A percentile compares a stretch with the other conserved stretches of the same genome.
Conservation (phyloP, 2,113 vertebrate genomes). For the Oxyura jamaicensis region DNA sequence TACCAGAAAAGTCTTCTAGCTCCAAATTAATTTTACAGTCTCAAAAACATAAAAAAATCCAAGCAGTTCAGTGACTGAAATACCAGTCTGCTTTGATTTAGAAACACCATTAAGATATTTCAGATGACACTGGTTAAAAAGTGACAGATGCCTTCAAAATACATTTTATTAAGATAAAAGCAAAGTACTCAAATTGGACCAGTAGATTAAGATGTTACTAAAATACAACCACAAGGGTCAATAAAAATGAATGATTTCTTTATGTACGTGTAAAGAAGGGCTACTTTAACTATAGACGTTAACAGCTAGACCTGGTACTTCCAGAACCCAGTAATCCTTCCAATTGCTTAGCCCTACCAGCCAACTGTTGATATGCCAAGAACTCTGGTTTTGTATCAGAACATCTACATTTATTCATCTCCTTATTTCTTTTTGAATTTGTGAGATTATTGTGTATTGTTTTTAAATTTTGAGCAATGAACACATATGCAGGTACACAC, state of each 20-base stretch:
- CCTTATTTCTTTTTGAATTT: constrained; percentile 5
- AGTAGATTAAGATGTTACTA: constrained; percentile 34
- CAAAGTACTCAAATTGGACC: constrained; percentile 26
- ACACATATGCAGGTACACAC: constrained; percentile 19
- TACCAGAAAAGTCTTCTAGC: not conserved
- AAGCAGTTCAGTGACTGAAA: not conserved
- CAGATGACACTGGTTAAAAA: constrained; percentile 3
- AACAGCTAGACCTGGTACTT: not conserved
- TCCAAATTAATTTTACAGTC: not conserved
- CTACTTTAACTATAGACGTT: not conserved
- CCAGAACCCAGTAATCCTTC: not conserved
- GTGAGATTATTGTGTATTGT: not conserved
- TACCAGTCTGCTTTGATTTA: not conserved
- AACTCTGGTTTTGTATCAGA: not conserved
- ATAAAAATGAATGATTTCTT: constrained; percentile 5
- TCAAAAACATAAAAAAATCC: not conserved
- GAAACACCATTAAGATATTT: not conserved
- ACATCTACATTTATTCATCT: constrained; percentile 8
- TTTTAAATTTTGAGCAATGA: not conserved
- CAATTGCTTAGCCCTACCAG: not conserved
- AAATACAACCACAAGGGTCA: not conserved
- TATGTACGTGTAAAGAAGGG: not conserved
- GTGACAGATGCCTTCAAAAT: constrained; percentile 13
- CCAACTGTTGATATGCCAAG: not conserved
- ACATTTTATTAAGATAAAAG: constrained; percentile 31